A percentile compares a stretch with the other conserved stretches of the same genome.
Conservation (phyloP, 2,888 invertebrate genomes). For the Metellina segmentata region DNA sequence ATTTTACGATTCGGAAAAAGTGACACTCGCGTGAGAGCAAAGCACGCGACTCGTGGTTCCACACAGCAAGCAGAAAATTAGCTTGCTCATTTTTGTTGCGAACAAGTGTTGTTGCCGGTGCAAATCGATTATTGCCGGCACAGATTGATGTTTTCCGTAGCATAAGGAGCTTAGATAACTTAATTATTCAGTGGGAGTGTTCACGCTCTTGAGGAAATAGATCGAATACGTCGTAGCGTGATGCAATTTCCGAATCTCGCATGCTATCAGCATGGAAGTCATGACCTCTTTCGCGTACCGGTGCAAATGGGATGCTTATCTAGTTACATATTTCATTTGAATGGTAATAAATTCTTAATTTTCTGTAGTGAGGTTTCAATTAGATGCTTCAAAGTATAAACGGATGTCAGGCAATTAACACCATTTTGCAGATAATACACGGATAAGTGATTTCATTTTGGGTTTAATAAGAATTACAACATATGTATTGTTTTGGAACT, state of each 20-base stretch:
- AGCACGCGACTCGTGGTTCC: not conserved
- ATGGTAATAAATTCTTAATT: too few relatives aligned
- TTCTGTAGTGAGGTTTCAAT: too few relatives aligned
- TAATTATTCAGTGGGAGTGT: conserved; percentile 40
- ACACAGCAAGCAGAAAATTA: conserved; percentile 13
- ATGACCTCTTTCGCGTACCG: not conserved
- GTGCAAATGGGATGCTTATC: not conserved
- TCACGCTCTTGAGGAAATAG: conserved; percentile 10
- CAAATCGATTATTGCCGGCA: conserved; percentile 46
- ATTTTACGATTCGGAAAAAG: not conserved
- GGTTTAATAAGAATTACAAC: too few relatives aligned
- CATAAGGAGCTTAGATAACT: conserved; percentile 39
- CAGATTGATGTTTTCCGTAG: conserved; percentile 32
- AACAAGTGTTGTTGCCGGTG: not conserved
- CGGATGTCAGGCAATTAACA: too few relatives aligned
- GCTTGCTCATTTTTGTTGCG: conserved; percentile 10
- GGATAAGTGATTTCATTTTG: too few relatives aligned
- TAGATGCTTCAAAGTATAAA: too few relatives aligned
- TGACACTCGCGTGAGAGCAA: conserved; percentile 14
- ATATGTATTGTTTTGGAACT: too few relatives aligned
- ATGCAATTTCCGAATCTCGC: conserved; percentile 22
- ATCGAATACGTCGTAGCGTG: conserved; percentile 10
- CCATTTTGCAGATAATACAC: too few relatives aligned
- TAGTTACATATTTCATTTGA: not conserved
- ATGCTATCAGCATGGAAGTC: conserved; percentile 2